phyloP scores from a whole-genome alignment of 2,888 invertebrate species.

The Hydriomena furcata region DNA sequence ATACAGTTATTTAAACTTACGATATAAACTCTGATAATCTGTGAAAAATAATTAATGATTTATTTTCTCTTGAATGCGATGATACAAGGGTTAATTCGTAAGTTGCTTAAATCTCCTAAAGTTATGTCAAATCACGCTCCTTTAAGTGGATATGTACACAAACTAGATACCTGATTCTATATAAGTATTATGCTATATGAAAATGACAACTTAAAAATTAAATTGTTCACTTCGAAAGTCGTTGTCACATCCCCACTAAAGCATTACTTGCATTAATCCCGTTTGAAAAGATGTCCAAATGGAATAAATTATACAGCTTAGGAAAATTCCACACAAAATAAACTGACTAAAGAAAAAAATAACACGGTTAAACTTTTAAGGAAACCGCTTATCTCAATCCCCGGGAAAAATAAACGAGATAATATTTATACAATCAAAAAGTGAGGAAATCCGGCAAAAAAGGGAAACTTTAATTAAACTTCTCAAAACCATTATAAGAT shows the following conservation, averaged over 20 bases:
- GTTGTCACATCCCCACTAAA: too few species aligned
- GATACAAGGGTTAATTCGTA: too few species aligned
- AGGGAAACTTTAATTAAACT: conserved; percentile 81
- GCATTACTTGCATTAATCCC: background rate
- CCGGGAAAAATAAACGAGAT: conserved; percentile 70
- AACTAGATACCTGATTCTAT: too few species aligned
- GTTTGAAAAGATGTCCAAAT: conserved; percentile 23
- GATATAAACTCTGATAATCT: too few species aligned
- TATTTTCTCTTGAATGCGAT: too few species aligned
- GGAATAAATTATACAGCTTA: conserved; percentile 16
- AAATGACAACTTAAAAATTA: background rate
- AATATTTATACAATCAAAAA: conserved; percentile 75
- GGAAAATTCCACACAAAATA: conserved; percentile 18
- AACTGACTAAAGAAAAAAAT: conserved; percentile 18
- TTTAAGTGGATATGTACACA: too few species aligned
- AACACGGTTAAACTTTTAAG: conserved; percentile 58
- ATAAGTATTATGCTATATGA: too few species aligned
- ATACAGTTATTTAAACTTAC: background rate
- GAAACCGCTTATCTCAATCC: conserved; percentile 54
- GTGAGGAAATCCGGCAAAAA: conserved; percentile 54
- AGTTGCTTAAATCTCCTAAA: conserved; percentile 5
- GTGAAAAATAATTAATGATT: too few species aligned
- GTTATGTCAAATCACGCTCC: conserved; percentile 14
- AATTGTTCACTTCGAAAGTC: background rate
- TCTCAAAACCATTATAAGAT: conserved; percentile 79